Conservation (phyloP, 2,797 vertebrate species). For the Acanthornis magna region DNA sequence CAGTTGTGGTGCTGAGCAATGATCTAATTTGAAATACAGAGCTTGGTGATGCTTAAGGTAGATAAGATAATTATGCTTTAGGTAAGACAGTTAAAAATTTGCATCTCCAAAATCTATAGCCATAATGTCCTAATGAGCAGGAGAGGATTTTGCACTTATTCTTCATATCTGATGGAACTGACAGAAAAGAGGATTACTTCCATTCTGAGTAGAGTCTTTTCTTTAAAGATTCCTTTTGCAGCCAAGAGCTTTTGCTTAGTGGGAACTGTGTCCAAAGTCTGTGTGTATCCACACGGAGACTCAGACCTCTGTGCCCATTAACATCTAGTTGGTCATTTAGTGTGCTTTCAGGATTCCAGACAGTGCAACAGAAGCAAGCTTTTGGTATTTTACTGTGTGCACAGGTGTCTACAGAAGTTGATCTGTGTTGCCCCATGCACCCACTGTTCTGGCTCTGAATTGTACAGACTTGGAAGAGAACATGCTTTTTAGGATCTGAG, state of each 20-base stretch:
- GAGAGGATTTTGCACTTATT: neutral
- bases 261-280: neutral
- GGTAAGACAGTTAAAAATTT: neutral
- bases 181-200: neutral
- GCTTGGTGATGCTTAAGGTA: neutral
- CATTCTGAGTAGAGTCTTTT: neutral
- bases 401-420: neutral
- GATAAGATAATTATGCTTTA: neutral
- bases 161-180: neutral
- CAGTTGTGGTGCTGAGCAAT: neutral
- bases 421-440: neutral
- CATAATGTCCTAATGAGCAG: neutral
- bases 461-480: neutral
- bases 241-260: neutral
- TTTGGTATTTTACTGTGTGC: neutral
- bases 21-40: neutral
- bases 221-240: neutral
- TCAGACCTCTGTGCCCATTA: neutral
- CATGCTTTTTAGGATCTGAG: neutral
- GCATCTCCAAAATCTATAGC: neutral
- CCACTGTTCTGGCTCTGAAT: neutral
- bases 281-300: rapidly evolving
- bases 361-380: neutral
- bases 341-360: neutral
- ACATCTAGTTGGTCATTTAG: neutral